Base-by-base conservation (phyloP, 2,888 invertebrate species). In the Yponomeuta sedellus region DNA sequence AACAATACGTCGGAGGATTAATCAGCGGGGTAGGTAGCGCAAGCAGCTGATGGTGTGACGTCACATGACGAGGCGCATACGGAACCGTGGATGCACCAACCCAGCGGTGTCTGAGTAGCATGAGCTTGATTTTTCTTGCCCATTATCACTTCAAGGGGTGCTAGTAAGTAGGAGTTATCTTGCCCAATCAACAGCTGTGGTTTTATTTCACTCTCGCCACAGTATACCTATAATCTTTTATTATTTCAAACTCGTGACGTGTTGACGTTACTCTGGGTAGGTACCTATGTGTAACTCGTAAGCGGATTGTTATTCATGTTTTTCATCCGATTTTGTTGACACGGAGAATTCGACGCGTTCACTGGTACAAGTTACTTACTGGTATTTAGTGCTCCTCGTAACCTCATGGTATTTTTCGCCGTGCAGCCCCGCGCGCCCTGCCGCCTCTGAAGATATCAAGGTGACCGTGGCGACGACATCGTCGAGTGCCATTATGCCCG, bases 391-490 rank as follows among this genome's bases (percentile, higher is more conserved):
- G 63, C 63, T 11, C 63, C 63, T 3, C 44, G 40, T 40, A 63
- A 19, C 11, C 63, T n/a, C 12, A 63, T 10, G 0, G 10, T 4
- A 6, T 2, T 10, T 44, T 10, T 19, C 12, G 19, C 63, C 63
- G 19, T 12, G 40, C 12, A 63, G n/a, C 0, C 63, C 63, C 19
- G n/a, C 22, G 19, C 11, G 10, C 20, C 67, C 66, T 10, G 69
- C 70, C 56, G 70, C 22, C 2, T 68, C 65, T 1, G 63, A 19
- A n/a, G 68, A 58, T 39, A 70, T 68, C 1, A 71, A 58, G 5
- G 67, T 66, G 3, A 69, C 67, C 12, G 70, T 69, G 10, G 71
- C 68, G 8, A 70, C 70, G 63, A 67, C 70, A 52, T 71, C 71
- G 0, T 70, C 64, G 1, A 71, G 44, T 10, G 70, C 69, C 66